Evolutionary conservation across 2,113 vertebrate genomes (phyloP).

Genomic region (Lophura nycthemera): DNA sequence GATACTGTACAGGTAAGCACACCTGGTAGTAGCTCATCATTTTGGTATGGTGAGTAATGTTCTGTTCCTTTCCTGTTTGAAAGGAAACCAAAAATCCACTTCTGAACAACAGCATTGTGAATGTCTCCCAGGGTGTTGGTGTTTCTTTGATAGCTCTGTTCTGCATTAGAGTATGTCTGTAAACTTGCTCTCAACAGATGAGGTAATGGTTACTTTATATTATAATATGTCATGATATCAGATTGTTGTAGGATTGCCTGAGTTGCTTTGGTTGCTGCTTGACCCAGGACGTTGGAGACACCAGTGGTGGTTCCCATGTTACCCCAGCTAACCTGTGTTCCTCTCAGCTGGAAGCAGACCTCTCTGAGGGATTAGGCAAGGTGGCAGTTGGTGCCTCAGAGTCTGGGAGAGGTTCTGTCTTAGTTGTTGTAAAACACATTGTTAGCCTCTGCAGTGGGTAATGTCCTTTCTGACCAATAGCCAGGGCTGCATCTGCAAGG

Average conservation of each 20-base stretch:
- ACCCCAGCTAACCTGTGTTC: not conserved
- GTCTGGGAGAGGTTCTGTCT: not conserved
- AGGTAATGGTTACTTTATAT: not conserved
- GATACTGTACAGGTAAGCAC: not conserved
- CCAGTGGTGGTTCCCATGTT: not conserved
- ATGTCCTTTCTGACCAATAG: conserved; percentile 72
- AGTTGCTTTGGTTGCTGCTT: not conserved
- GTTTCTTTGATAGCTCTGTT: not conserved
- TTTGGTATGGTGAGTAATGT: not conserved
- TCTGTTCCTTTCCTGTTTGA: not conserved
- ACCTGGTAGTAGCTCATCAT: not conserved
- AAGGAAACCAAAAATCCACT: not conserved
- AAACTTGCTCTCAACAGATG: conserved; percentile 10
- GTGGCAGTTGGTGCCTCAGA: not conserved
- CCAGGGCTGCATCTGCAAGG: conserved; percentile 74
- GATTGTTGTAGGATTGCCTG: not conserved
- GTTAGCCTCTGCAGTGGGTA: conserved; percentile 67
- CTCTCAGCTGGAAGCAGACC: not conserved
- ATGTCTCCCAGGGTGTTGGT: conserved; percentile 12
- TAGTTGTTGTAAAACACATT: not conserved
- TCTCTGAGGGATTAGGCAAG: not conserved
- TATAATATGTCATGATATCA: not conserved
- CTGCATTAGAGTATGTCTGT: not conserved
- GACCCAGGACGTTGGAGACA: not conserved
- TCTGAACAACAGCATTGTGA: not conserved